These are phyloP conservation scores for Falco punctatus DNA, from an alignment of 2,113 vertebrate genomes.

Conservation along the genomic window DNA sequence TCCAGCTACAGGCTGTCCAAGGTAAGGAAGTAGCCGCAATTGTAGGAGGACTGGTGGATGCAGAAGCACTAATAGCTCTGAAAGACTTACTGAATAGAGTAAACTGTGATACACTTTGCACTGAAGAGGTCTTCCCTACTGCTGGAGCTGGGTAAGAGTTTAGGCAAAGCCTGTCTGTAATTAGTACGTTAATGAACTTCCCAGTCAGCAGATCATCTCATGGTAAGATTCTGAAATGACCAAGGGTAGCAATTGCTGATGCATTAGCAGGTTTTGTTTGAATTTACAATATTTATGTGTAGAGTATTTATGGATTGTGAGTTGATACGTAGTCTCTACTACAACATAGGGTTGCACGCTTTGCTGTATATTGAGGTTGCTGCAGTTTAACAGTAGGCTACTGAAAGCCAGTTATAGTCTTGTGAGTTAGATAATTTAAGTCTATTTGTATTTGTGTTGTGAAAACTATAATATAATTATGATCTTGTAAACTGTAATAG, in stretches of 20 bases:
- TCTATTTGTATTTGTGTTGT: background rate
- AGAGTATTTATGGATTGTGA: background rate
- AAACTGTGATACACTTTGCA: slow-evolving; percentile 91
- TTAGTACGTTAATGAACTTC: background rate
- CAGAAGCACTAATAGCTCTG: slow-evolving; percentile 90
- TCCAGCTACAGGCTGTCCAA: slow-evolving; percentile 87
- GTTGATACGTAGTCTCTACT: background rate
- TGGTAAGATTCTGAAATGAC: background rate
- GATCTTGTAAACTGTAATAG: background rate
- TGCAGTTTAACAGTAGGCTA: background rate
- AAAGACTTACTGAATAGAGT: slow-evolving; percentile 93
- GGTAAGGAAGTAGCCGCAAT: slow-evolving; percentile 87
- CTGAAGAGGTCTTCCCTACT: slow-evolving; percentile 94
- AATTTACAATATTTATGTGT: background rate
- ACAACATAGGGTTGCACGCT: background rate
- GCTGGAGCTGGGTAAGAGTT: slow-evolving; percentile 88
- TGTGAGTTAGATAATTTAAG: background rate
- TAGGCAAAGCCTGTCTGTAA: background rate
- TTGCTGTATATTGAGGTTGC: background rate
- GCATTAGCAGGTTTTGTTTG: background rate
- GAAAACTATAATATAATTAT: background rate
- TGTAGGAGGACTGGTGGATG: slow-evolving; percentile 92
- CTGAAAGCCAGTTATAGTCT: background rate
- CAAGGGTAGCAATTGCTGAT: background rate
- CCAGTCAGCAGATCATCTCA: background rate